These are phyloP conservation scores for Rotaria macrura DNA, from an alignment of 2,888 invertebrate genomes.

Conservation along the genomic window DNA sequence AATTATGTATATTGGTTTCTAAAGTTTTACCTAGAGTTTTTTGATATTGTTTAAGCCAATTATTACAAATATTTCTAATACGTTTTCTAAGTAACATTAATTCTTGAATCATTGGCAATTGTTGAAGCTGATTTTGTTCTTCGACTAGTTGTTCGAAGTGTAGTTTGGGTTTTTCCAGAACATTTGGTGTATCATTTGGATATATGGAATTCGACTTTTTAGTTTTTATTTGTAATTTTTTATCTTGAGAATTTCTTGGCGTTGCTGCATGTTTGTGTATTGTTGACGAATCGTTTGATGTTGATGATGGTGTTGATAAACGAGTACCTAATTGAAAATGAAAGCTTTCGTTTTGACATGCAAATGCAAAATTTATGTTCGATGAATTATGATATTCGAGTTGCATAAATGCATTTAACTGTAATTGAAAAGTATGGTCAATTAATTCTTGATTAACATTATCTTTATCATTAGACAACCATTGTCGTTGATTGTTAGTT, in stretches of 20 bases:
- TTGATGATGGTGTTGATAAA: not conserved
- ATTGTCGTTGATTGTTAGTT: not conserved
- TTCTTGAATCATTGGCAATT: not conserved
- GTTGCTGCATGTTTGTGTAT: not conserved
- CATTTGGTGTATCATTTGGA: not conserved
- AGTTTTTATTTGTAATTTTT: not conserved
- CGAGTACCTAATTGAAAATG: not conserved
- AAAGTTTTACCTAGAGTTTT: not conserved
- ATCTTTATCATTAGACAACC: not conserved
- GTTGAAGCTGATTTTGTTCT: not conserved
- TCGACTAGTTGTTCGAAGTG: not conserved
- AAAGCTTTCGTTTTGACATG: not conserved
- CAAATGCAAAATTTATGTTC: not conserved
- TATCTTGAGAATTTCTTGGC: not conserved
- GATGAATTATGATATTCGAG: not conserved
- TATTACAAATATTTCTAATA: not conserved
- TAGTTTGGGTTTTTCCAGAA: too few species aligned
- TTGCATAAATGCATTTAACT: slow-evolving; percentile 17
- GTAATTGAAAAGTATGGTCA: not conserved
- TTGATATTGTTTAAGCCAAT: not conserved
- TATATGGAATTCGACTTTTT: not conserved
- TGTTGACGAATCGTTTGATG: not conserved
- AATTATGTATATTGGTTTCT: too few species aligned
- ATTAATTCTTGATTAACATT: not conserved
- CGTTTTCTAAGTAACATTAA: not conserved